A percentile compares a stretch with the other conserved stretches of the same genome.
Conservation (phyloP, 1,140 invertebrate species). For the Eubasilissa regina region DNA sequence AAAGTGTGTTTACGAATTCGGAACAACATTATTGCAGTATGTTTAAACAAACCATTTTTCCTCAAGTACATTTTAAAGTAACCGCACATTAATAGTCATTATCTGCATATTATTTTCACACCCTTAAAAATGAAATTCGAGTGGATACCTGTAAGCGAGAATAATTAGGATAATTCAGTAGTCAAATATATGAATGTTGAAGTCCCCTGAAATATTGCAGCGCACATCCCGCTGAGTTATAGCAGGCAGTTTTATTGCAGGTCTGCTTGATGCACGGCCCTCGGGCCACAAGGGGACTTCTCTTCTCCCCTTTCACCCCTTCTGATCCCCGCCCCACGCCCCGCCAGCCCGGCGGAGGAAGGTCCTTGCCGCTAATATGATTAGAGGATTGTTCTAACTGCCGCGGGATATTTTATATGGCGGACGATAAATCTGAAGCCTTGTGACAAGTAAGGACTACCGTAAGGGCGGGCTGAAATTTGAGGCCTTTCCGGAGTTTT, state of each 20-base stretch:
- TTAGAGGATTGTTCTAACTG: not conserved
- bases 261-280: slow-evolving; percentile 50
- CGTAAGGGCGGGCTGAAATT: not conserved
- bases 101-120: too few relatives aligned
- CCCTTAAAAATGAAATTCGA: too few relatives aligned
- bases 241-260: slow-evolving; percentile 57
- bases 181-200: not conserved
- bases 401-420: slow-evolving; percentile 5
- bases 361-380: not conserved
- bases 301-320: slow-evolving; percentile 6
- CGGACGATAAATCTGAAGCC: not conserved
- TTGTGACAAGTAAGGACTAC: not conserved
- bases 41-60: too few relatives aligned
- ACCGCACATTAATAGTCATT: too few relatives aligned
- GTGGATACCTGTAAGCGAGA: too few relatives aligned
- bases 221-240: slow-evolving; percentile 49
- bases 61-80: too few relatives aligned
- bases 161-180: too few relatives aligned
- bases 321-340: not conserved
- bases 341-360: not conserved
- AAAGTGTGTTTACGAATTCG: too few relatives aligned
- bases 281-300: slow-evolving; percentile 4
- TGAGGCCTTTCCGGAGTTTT: not conserved
- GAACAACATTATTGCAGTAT: too few relatives aligned
- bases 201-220: slow-evolving; percentile 52